phyloP scores from a whole-genome alignment of 2,113 vertebrate species.

The Fregetta grallaria region DNA sequence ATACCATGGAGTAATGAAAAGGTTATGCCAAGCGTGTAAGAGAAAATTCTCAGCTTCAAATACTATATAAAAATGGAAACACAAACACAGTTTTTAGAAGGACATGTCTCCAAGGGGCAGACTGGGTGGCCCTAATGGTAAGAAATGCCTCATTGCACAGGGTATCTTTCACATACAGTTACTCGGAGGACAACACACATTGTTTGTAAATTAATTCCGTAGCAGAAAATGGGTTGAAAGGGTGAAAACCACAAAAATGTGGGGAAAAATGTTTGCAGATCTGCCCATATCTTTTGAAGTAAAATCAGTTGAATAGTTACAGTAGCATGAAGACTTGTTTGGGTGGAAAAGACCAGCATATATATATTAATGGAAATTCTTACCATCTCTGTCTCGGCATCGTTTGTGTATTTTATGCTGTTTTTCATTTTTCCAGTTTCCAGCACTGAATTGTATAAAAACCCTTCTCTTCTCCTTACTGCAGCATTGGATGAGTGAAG shows the following conservation, averaged over 20 bases:
- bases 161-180: conserved; percentile 36
- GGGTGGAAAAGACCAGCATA: neutral
- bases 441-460: neutral
- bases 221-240: conserved; percentile 55
- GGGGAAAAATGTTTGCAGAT: conserved; percentile 23
- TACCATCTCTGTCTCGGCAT: neutral
- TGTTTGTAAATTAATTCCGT: conserved; percentile 58
- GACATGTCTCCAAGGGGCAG: neutral
- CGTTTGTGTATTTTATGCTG: neutral
- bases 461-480: neutral
- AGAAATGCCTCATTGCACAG: conserved; percentile 33
- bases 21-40: conserved; percentile 16
- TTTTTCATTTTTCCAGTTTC: neutral
- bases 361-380: neutral
- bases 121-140: conserved; percentile 27
- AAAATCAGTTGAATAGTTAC: conserved; percentile 12
- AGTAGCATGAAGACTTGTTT: conserved; percentile 10
- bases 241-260: conserved; percentile 47
- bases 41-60: conserved; percentile 46
- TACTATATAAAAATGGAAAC: conserved; percentile 36
- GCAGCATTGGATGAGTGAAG: neutral
- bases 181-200: conserved; percentile 50
- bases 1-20: conserved; percentile 5
- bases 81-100: conserved; percentile 19
- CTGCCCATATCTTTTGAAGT: conserved; percentile 48